These are phyloP conservation scores for Siniperca knerii DNA, from an alignment of 2,113 vertebrate species.

Conservation along the genomic window DNA sequence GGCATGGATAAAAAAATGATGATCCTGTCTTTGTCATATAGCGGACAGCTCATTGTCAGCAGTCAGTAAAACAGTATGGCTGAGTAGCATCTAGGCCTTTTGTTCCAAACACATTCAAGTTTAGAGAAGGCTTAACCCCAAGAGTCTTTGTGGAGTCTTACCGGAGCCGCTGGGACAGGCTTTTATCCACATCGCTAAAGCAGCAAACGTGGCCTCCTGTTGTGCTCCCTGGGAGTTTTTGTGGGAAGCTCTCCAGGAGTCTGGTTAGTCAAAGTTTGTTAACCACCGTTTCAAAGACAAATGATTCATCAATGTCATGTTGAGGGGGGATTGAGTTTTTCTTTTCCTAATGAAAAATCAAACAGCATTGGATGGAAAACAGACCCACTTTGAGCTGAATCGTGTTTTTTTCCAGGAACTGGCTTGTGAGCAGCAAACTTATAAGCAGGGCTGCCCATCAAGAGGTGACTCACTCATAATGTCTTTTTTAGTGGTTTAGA, in stretches of 20 bases:
- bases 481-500: constrained; percentile 22
- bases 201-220: constrained; percentile 54
- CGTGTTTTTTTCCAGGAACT: constrained; percentile 40
- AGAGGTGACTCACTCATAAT: constrained; percentile 46
- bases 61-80: constrained; percentile 38
- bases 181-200: constrained; percentile 53
- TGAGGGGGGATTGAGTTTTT: constrained; percentile 11
- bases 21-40: constrained; percentile 35
- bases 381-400: constrained; percentile 35
- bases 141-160: constrained; percentile 31
- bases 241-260: constrained; percentile 68
- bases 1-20: constrained; percentile 16
- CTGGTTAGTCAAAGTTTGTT: constrained; percentile 68
- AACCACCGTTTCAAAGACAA: constrained; percentile 65
- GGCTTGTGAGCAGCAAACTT: constrained; percentile 13
- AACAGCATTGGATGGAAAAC: constrained; percentile 48
- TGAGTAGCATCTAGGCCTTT: constrained; percentile 35
- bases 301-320: constrained; percentile 68
- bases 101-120: constrained; percentile 60
- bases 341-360: constrained; percentile 61
- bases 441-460: constrained; percentile 15
- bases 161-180: constrained; percentile 27
- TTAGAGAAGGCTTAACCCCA: constrained; percentile 42
- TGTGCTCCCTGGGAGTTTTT: constrained; percentile 51
- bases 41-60: background rate